Conservation (phyloP, 2,113 vertebrate species). For the Poecile atricapillus region DNA sequence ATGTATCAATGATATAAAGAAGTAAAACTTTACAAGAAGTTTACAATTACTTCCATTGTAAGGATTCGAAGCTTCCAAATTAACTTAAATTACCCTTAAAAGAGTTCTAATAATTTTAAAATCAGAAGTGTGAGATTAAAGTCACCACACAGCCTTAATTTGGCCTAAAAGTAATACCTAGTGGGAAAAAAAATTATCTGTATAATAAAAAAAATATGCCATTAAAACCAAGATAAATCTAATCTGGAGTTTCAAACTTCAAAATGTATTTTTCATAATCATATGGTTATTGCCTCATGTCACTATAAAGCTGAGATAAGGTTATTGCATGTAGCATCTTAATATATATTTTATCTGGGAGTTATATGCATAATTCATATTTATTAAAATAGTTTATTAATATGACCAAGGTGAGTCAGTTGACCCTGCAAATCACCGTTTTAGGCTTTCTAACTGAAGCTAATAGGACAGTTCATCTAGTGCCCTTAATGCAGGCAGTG, state of each 20-base stretch:
- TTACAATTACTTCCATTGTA: neutral
- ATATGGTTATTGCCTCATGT: constrained; percentile 23
- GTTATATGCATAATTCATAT: constrained; percentile 52
- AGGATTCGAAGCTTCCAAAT: neutral
- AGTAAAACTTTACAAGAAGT: neutral
- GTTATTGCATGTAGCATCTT: constrained; percentile 42
- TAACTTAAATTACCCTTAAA: constrained; percentile 30
- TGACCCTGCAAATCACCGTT: constrained; percentile 50
- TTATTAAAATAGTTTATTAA: constrained; percentile 62
- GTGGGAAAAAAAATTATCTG: neutral
- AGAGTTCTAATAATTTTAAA: constrained; percentile 25
- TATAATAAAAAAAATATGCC: constrained; percentile 28
- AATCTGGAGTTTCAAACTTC: constrained; percentile 1
- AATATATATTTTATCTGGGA: constrained; percentile 50
- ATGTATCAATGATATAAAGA: neutral
- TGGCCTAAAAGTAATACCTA: neutral
- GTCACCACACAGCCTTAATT: neutral
- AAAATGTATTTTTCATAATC: constrained; percentile 52
- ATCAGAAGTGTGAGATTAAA: constrained; percentile 19
- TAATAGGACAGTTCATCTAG: neutral
- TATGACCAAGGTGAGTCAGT: constrained; percentile 47
- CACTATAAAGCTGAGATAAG: constrained; percentile 52
- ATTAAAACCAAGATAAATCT: constrained; percentile 12
- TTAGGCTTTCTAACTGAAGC: constrained; percentile 15
- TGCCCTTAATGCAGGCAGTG: neutral